A percentile compares a stretch with the other conserved stretches of the same genome.
phyloP scores from a whole-genome alignment of 2,888 invertebrate species.

The Cabera pusaria region DNA sequence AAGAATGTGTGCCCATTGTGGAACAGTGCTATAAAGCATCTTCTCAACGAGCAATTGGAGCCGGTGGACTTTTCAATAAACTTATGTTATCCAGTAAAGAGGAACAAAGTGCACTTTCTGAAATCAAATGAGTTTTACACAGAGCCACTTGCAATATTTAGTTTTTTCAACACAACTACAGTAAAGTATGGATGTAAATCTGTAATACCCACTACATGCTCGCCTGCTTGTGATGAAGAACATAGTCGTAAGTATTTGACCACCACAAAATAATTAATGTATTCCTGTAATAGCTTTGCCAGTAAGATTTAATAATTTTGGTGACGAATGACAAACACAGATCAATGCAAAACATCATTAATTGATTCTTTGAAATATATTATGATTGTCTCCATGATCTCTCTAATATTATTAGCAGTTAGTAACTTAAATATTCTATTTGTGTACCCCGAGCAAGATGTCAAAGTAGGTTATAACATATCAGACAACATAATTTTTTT shows the following conservation, averaged over 20 bases:
- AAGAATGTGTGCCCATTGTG: constrained; percentile 67
- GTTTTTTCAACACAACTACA: constrained; percentile 52
- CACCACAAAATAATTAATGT: too few species aligned
- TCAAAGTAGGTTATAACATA: too few species aligned
- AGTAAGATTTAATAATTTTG: too few species aligned
- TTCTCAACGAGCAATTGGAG: constrained; percentile 55
- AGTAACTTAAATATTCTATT: too few species aligned
- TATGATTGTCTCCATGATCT: too few species aligned
- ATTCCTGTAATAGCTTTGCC: too few species aligned
- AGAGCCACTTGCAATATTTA: constrained; percentile 62
- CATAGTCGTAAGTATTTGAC: constrained; percentile 70
- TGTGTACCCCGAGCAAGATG: too few species aligned
- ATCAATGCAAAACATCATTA: too few species aligned
- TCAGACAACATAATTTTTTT: too few species aligned
- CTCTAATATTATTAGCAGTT: too few species aligned
- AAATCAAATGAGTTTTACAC: constrained; percentile 56
- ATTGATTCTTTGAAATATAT: too few species aligned
- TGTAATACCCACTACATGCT: constrained; percentile 53
- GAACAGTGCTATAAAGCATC: constrained; percentile 57
- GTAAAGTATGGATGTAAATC: constrained; percentile 44
- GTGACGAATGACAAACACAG: too few species aligned
- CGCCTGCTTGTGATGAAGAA: constrained; percentile 55
- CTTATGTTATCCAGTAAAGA: constrained; percentile 38
- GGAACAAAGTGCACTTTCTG: constrained; percentile 46
- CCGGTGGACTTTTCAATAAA: constrained; percentile 64